A percentile compares a stretch with the other conserved stretches of the same genome.
Evolutionary conservation across 1,140 invertebrate species (phyloP).

Genomic region (Acromyrmex charruanus): DNA sequence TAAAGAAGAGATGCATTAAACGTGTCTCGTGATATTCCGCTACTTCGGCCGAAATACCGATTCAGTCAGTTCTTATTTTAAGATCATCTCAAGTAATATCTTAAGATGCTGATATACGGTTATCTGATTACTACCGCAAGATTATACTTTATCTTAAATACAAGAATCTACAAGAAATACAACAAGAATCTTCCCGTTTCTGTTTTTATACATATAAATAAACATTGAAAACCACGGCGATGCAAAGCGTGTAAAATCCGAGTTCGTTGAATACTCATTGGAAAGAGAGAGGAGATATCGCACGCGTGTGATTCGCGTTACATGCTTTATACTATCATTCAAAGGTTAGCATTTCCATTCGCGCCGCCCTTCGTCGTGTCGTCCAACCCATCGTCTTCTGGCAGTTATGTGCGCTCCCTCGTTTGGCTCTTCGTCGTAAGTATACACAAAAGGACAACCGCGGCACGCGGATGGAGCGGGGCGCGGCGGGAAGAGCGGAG

Average conservation of each 20-base stretch:
- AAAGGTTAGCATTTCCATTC: constrained; percentile 56
- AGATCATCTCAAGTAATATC: no score
- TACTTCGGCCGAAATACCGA: neutral
- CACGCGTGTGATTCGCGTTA: neutral
- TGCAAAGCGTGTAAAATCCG: neutral
- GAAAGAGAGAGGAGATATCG: neutral
- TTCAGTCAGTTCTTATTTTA: no score
- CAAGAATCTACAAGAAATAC: no score
- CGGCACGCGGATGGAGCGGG: neutral
- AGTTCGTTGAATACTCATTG: neutral
- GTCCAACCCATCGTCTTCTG: constrained; percentile 40
- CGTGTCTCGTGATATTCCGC: neutral
- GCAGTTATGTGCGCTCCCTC: constrained; percentile 35
- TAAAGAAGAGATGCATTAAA: neutral
- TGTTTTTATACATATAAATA: neutral
- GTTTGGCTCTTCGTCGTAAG: neutral
- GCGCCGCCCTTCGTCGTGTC: constrained; percentile 24
- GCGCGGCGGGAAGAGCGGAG: neutral
- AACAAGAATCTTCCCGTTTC: neutral
- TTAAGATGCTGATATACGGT: no score
- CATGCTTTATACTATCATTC: constrained; percentile 18
- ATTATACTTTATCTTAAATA: no score
- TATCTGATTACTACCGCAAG: no score
- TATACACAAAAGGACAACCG: constrained; percentile 37
- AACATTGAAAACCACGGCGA: neutral